These are phyloP conservation scores for Nesidiocoris tenuis DNA, from an alignment of 2,888 invertebrate genomes.

Conservation along the genomic window DNA sequence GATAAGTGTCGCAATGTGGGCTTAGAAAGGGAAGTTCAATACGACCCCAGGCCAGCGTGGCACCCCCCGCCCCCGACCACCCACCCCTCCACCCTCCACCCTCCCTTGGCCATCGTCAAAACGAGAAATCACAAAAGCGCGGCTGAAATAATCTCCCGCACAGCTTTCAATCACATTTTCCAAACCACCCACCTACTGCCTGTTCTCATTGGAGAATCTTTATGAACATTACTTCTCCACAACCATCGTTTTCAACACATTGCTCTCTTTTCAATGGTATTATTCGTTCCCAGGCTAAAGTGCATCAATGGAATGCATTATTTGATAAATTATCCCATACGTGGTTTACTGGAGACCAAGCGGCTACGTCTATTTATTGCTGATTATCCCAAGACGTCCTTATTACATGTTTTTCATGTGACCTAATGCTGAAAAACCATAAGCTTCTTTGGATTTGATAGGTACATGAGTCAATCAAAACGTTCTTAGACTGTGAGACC, in stretches of 20 bases:
- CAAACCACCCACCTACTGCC: neutral
- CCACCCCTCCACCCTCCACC: neutral
- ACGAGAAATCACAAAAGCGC: neutral
- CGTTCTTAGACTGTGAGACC: too few relatives aligned
- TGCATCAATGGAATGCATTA: too few relatives aligned
- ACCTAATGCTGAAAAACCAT: neutral
- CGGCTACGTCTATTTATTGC: too few relatives aligned
- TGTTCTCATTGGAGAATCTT: neutral
- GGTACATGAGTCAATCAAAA: too few relatives aligned
- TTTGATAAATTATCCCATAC: too few relatives aligned
- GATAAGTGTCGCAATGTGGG: neutral
- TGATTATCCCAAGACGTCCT: too few relatives aligned
- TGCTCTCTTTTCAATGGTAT: neutral
- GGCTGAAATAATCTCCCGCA: neutral
- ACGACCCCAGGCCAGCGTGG: too few relatives aligned
- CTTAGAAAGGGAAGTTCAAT: neutral
- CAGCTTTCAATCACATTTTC: neutral
- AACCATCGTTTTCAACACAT: neutral
- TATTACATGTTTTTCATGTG: too few relatives aligned
- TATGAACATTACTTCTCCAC: neutral
- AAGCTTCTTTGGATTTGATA: conserved; percentile 3
- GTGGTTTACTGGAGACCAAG: too few relatives aligned
- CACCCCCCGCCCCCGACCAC: too few relatives aligned
- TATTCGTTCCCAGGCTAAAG: too few relatives aligned
- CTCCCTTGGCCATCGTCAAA: neutral